Base-by-base conservation (phyloP, 1,140 invertebrate species). In the Maconellicoccus hirsutus region DNA sequence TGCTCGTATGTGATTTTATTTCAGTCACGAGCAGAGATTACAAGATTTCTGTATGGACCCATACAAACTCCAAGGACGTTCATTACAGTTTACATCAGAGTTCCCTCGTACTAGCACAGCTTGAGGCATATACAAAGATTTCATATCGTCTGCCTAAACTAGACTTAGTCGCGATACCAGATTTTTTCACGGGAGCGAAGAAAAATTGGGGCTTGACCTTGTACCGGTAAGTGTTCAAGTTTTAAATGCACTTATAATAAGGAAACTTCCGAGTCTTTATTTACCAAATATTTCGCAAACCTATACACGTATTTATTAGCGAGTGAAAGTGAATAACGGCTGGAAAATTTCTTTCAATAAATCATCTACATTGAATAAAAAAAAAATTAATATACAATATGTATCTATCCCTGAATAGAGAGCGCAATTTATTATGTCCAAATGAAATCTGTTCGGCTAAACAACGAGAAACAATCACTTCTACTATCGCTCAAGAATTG, bases 181-280 rank as follows among this genome's bases (percentile, higher is more conserved):
- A 91, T 73, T 95, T 94, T 79, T 81, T 82, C 0, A 86, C 90
- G 0, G 90, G 88, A 38, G 93, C 91, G 23, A 92, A 93, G 89
- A 91, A 93, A 77, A 91, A 93, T 79, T 93, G 89, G 86, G 86
- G 86, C 10, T 76, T 87, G 0, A 81, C 86, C 1, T 84, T 83
- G 2, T 87, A 84, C 73, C 79, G 83, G 82, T 82, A 73, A 72
- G 74, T 59, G 3, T 25, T 4, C 19, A 25, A 70, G n/a, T n/a
- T n/a, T n/a, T n/a, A n/a, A n/a, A n/a, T n/a, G n/a, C n/a, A n/a
- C n/a, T n/a, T n/a, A n/a, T n/a, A n/a, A n/a, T n/a, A n/a, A n/a
- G n/a, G n/a, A n/a, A n/a, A n/a, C n/a, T n/a, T n/a, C n/a, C n/a
- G n/a, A n/a, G n/a, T n/a, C n/a, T n/a, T n/a, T n/a, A n/a, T n/a